These are phyloP conservation scores for Hartigia nigra DNA, from an alignment of 2,888 invertebrate species.

Conservation along the genomic window DNA sequence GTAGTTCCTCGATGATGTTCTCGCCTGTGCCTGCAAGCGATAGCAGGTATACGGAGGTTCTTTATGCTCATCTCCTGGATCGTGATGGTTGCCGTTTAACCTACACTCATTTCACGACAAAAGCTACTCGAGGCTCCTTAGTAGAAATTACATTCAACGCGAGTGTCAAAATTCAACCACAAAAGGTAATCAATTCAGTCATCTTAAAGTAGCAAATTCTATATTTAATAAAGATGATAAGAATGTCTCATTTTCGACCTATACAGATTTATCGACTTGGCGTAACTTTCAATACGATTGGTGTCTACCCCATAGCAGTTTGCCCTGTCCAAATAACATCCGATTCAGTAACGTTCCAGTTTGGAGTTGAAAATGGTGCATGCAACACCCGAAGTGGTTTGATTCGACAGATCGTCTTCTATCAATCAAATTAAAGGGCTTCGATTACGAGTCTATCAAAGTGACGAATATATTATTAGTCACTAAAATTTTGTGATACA, in stretches of 20 bases:
- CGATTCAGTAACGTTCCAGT: slow-evolving; percentile 80
- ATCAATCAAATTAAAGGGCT: background rate
- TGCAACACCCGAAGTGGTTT: slow-evolving; percentile 82
- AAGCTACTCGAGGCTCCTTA: slow-evolving; percentile 78
- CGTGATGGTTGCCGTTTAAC: slow-evolving; percentile 83
- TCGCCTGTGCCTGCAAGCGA: slow-evolving; percentile 36
- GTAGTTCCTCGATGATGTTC: background rate
- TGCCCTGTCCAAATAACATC: slow-evolving; percentile 76
- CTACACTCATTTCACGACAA: slow-evolving; percentile 84
- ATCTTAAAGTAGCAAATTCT: slow-evolving; percentile 1
- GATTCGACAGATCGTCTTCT: slow-evolving; percentile 81
- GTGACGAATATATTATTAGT: background rate
- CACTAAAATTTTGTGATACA: background rate
- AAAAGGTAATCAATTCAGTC: slow-evolving; percentile 69
- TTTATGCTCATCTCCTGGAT: slow-evolving; percentile 85
- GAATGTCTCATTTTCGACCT: slow-evolving; percentile 21
- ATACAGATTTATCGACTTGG: slow-evolving; percentile 81
- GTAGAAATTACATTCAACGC: slow-evolving; percentile 85
- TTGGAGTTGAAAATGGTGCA: slow-evolving; percentile 77
- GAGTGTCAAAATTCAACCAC: slow-evolving; percentile 80
- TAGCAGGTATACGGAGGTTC: slow-evolving; percentile 76
- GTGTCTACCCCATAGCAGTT: slow-evolving; percentile 84
- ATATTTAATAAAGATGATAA: background rate
- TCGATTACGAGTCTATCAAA: background rate
- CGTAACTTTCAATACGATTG: slow-evolving; percentile 84